A percentile compares a stretch with the other conserved stretches of the same genome.
These are phyloP conservation scores for Sericinus montela DNA, from an alignment of 2,888 invertebrate genomes.

Conservation along the genomic window DNA sequence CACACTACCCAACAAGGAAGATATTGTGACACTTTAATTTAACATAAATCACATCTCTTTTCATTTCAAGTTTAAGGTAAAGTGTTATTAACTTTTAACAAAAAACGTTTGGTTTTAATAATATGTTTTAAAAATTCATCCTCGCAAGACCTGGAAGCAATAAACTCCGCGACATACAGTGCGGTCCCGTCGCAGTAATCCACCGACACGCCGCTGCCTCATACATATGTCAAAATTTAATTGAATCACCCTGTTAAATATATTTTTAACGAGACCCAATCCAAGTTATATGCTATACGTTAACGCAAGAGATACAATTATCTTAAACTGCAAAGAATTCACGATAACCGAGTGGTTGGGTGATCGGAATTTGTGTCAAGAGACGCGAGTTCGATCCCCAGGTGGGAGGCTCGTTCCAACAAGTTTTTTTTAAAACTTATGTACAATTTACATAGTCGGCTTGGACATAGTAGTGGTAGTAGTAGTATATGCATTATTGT, in stretches of 20 bases:
- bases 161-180: constrained; percentile 16
- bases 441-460: no score
- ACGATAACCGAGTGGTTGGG: no score
- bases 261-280: constrained; percentile 47
- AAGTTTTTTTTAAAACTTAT: no score
- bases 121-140: constrained; percentile 10
- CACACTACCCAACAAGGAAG: no score
- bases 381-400: no score
- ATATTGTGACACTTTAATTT: no score
- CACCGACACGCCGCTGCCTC: constrained; percentile 29
- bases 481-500: no score
- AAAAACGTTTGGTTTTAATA: background rate
- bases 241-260: constrained; percentile 61
- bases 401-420: no score
- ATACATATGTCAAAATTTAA: constrained; percentile 63
- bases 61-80: no score
- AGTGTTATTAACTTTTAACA: background rate
- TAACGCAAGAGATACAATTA: constrained; percentile 14
- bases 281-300: constrained; percentile 20
- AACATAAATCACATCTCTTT: no score
- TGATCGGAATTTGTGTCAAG: no score
- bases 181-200: constrained; percentile 13
- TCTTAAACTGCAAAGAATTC: constrained; percentile 8
- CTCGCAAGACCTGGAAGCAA: constrained; percentile 6
- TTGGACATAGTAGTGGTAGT: no score